Evolutionary conservation across 2,797 vertebrate genomes (phyloP).

Genomic region (Cyclopterus lumpus): DNA sequence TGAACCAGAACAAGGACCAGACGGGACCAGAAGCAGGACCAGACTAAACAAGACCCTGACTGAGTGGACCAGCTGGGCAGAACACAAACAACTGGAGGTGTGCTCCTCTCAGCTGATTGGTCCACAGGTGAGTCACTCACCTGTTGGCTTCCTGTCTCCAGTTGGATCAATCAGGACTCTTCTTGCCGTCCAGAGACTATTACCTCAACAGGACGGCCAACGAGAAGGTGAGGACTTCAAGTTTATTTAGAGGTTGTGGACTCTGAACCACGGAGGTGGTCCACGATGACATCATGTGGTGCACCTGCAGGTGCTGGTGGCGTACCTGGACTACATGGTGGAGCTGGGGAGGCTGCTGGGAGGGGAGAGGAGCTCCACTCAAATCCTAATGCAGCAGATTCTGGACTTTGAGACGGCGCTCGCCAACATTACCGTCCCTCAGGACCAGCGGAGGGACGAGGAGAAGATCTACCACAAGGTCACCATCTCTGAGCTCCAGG

Average conservation of each 20-base stretch:
- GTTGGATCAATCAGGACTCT: conserved; percentile 97
- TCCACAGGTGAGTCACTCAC: neutral
- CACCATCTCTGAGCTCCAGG: conserved; percentile 91
- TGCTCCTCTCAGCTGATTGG: neutral
- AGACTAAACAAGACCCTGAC: too few species aligned
- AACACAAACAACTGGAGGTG: neutral
- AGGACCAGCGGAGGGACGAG: conserved; percentile 93
- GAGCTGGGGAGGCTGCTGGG: conserved; percentile 92
- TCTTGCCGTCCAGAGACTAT: conserved; percentile 96
- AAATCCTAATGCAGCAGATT: conserved; percentile 92
- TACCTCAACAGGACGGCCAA: conserved; percentile 97
- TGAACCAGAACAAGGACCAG: too few species aligned
- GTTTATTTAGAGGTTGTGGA: too few species aligned
- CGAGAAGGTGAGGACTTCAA: conserved; percentile 86
- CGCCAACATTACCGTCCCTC: conserved; percentile 94
- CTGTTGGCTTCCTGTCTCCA: conserved; percentile 57
- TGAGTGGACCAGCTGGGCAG: neutral
- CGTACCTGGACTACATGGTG: conserved; percentile 97
- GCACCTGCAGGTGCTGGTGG: conserved; percentile 87
- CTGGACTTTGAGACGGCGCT: conserved; percentile 91
- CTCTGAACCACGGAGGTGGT: neutral
- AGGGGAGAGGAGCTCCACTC: conserved; percentile 82
- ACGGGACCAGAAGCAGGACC: too few species aligned
- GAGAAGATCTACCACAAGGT: conserved; percentile 98
- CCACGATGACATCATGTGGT: neutral